Evolutionary conservation across 2,113 vertebrate species (phyloP), one percentile per base, ranked within the genome.

Genomic region (Phyllopteryx taeniolatus): DNA sequence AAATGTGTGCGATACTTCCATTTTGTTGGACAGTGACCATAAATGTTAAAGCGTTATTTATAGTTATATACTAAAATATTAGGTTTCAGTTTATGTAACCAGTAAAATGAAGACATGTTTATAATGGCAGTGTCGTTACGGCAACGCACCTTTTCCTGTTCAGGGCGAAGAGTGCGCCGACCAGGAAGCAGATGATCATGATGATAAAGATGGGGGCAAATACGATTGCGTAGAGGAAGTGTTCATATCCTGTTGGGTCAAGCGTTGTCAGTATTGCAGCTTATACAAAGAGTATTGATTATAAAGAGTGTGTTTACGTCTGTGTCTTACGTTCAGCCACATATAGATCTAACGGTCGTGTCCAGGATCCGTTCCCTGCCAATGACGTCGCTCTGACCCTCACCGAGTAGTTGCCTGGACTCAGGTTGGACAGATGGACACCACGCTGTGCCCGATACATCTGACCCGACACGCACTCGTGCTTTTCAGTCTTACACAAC

Each of bases 351-450:
- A 98, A 75, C 0, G 90, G 84, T 4, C 94, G 94, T 0, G 96
- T 99, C 97, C 97, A 99, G 0, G 98, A 99, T 20, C 98, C 97
- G 4, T 99, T 99, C n/a, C 96, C 96, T 31, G 96, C 94, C 71
- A 99, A 91, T 0, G 98, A 99, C 1, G 95, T 98, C 70, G 98
- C 97, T 76, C 97, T 94, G 65, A 99, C 95, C 60, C 94, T 92
- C 53, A 96, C 95, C 0, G 96, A 95, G 71, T 98, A 99, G 89
- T 99, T 99, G 5, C 98, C 98, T 0, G 96, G 94, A 69, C 93
- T 94, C 64, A 99, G 91, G 71, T 95, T 94, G 61, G 91, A 92
- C 17, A 99, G 92, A 44, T 92, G 94, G 67, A 94, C 90, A 33
- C 96, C 95, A 5, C 88, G 92, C 10, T 94, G 92, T 61, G 91